Evolutionary conservation across 2,888 invertebrate genomes (phyloP), one percentile per base, ranked within the genome.

Genomic region (Tachina grossa): DNA sequence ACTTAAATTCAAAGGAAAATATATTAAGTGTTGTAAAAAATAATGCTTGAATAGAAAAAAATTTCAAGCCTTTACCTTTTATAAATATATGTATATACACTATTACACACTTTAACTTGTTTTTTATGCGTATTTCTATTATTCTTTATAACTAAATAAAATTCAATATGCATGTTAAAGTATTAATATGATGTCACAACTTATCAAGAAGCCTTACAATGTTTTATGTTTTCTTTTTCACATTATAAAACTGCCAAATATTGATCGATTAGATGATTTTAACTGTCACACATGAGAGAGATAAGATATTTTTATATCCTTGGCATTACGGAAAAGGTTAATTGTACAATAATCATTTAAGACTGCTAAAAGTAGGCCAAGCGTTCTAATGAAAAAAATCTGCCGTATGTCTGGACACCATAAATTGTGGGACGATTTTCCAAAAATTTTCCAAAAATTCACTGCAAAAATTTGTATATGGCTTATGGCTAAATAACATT

Each of bases 141-240:
- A n/a, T n/a, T n/a, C n/a, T n/a, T n/a, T n/a, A n/a, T 68, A 49
- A 68, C 43, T 78, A 78, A 78, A 78, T 78, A 78, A 69, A 69
- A 69, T 78, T 78, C 43, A 69, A 78, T 59, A 51, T 68, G 41
- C 69, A 69, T 69, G 78, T 69, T 68, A 69, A 78, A 78, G 69
- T 69, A 61, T 78, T 78, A 78, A 71, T 69, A 53, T 14, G 45
- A 57, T 78, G 77, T 78, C 77, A 69, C 59, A 78, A 78, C 59
- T 78, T 61, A 69, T 68, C 68, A 77, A 77, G 49, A 43, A 49
- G 19, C 57, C 19, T 41, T n/a, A 10, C 13, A 66, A 65, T 9
- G 5, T 19, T 55, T 53, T 13, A 9, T 53, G 13, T 66, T 41
- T 19, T 39, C 39, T 53, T 0, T 43, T 9, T 9, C 16, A 55